Conservation (phyloP, 23 tunicate genomes). For the Trididemnum clinides region DNA sequence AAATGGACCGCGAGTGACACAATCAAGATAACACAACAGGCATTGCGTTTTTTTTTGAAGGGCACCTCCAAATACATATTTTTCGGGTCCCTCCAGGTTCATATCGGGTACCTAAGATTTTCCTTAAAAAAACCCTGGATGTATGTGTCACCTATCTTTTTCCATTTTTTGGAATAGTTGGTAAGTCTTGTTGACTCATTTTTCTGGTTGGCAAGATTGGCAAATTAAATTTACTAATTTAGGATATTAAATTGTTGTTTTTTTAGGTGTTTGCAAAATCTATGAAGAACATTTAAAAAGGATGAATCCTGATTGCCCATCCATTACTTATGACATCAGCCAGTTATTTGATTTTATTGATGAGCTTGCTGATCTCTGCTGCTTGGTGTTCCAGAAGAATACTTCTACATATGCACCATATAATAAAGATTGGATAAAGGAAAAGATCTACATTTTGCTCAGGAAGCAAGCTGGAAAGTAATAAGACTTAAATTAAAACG, state of each 20-base stretch:
- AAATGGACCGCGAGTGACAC: too few species aligned
- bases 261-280: constrained; percentile 90
- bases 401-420: constrained; percentile 85
- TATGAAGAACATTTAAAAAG: constrained; percentile 95
- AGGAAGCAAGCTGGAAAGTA: constrained; percentile 91
- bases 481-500: not conserved
- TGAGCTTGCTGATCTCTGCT: constrained; percentile 86
- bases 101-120: too few species aligned
- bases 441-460: constrained; percentile 88
- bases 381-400: constrained; percentile 76
- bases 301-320: constrained; percentile 78
- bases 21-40: too few species aligned
- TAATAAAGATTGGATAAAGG: constrained; percentile 96
- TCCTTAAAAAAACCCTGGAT: too few species aligned
- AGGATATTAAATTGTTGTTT: too few species aligned
- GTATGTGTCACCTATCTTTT: not conserved
- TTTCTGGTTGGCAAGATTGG: too few species aligned
- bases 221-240: too few species aligned
- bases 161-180: too few species aligned
- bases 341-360: constrained; percentile 95
- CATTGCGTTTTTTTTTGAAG: too few species aligned
- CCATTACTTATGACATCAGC: constrained; percentile 92
- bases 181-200: too few species aligned
- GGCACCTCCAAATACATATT: too few species aligned
- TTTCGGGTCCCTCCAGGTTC: too few species aligned